These are phyloP conservation scores for Sthenelais limicola DNA, from an alignment of 2,888 invertebrate species.

Conservation along the genomic window DNA sequence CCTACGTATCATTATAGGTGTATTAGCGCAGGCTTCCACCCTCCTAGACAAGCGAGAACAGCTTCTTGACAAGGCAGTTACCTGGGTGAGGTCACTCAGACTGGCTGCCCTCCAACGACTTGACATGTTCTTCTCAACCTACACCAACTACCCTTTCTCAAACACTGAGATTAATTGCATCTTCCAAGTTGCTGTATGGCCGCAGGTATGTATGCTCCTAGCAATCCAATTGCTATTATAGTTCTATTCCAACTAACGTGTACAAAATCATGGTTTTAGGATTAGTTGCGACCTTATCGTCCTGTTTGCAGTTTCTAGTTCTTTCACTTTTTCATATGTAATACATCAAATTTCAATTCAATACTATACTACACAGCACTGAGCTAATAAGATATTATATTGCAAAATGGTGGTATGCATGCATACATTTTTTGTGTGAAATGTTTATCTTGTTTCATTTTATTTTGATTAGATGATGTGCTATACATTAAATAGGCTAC, in stretches of 20 bases:
- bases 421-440: conserved; percentile 58
- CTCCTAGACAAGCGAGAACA: conserved; percentile 74
- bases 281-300: too few species aligned
- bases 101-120: conserved; percentile 60
- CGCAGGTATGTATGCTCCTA: conserved; percentile 79
- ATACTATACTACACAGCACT: too few species aligned
- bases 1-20: conserved; percentile 81
- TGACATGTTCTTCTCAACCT: conserved; percentile 79
- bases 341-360: too few species aligned
- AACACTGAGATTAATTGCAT: conserved; percentile 81
- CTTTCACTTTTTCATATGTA: too few species aligned
- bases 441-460: not conserved
- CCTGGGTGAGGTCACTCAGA: conserved; percentile 64
- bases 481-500: not conserved
- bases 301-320: too few species aligned
- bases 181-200: conserved; percentile 87
- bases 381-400: too few species aligned
- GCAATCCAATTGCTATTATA: too few species aligned
- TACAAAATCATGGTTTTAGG: too few species aligned
- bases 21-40: conserved; percentile 73
- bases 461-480: not conserved
- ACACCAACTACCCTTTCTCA: conserved; percentile 84
- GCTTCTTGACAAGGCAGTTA: conserved; percentile 60
- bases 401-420: too few species aligned
- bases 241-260: not conserved